A percentile compares a stretch with the other conserved stretches of the same genome.
phyloP scores from a whole-genome alignment of 2,888 invertebrate genomes.

The Trileptium ribeirensis region DNA sequence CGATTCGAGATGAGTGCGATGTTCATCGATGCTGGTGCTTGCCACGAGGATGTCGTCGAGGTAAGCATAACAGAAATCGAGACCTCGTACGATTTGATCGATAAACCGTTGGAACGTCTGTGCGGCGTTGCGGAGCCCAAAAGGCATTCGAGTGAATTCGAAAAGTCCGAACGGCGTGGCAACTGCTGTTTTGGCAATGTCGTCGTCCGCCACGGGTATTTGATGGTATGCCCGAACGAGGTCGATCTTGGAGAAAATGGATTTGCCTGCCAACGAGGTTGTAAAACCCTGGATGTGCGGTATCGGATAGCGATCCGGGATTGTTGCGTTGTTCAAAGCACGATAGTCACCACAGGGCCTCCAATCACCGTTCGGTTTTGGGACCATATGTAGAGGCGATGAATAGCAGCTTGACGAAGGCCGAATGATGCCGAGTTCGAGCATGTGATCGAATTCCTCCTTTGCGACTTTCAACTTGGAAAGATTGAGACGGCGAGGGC shows the following conservation, averaged over 20 bases:
- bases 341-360: slow-evolving; percentile 16
- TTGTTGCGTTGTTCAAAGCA: background rate
- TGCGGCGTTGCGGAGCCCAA: background rate
- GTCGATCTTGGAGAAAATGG: background rate
- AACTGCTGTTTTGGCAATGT: slow-evolving; percentile 17
- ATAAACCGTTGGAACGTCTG: background rate
- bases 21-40: background rate
- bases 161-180: slow-evolving; percentile 7
- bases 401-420: slow-evolving; percentile 6
- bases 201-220: slow-evolving; percentile 12
- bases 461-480: slow-evolving; percentile 13
- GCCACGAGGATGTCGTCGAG: background rate
- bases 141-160: slow-evolving; percentile 1
- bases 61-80: background rate
- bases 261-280: slow-evolving; percentile 1
- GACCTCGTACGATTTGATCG: background rate
- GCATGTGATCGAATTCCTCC: slow-evolving; percentile 2
- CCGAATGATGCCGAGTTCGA: slow-evolving; percentile 12
- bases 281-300: slow-evolving; percentile 10
- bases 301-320: slow-evolving; percentile 14
- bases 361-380: slow-evolving; percentile 13
- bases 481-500: background rate
- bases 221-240: slow-evolving; percentile 6
- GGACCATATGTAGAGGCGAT: slow-evolving; percentile 13
- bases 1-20: background rate